Evolutionary conservation across 2,113 vertebrate genomes (phyloP).

Genomic region (Corythornis vintsioides): DNA sequence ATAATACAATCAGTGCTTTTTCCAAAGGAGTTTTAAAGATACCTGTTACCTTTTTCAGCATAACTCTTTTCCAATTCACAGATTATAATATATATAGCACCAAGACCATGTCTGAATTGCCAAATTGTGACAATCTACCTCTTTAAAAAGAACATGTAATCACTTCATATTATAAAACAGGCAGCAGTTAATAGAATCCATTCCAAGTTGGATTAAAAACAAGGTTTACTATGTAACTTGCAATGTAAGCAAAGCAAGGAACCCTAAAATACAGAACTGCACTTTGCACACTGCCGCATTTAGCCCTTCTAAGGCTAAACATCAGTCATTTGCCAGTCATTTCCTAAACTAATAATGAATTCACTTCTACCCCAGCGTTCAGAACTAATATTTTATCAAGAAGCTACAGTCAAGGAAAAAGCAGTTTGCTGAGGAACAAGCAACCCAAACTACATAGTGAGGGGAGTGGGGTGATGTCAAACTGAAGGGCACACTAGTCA

Average conservation of each 20-base stretch:
- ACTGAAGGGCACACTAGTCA: neutral
- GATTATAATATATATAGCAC: neutral
- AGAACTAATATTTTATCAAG: neutral
- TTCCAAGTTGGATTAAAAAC: neutral
- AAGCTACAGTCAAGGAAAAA: neutral
- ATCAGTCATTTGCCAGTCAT: neutral
- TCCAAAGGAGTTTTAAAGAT: neutral
- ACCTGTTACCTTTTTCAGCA: neutral
- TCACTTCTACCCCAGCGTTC: neutral
- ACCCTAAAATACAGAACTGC: neutral
- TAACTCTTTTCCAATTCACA: neutral
- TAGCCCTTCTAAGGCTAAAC: neutral
- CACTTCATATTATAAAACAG: neutral
- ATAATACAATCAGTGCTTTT: neutral
- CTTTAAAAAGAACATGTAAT: neutral
- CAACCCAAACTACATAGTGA: neutral
- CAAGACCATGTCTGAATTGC: neutral
- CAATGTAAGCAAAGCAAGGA: neutral
- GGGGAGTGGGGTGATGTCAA: neutral
- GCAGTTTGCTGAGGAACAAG: neutral
- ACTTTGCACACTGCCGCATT: neutral
- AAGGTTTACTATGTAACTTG: neutral
- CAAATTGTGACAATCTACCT: neutral
- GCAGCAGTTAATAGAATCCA: neutral
- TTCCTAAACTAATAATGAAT: neutral